Percentiles rank a stretch among this genome's conserved stretches.
Evolutionary conservation across 2,113 vertebrate genomes (phyloP).

Genomic region (Chauna torquata): DNA sequence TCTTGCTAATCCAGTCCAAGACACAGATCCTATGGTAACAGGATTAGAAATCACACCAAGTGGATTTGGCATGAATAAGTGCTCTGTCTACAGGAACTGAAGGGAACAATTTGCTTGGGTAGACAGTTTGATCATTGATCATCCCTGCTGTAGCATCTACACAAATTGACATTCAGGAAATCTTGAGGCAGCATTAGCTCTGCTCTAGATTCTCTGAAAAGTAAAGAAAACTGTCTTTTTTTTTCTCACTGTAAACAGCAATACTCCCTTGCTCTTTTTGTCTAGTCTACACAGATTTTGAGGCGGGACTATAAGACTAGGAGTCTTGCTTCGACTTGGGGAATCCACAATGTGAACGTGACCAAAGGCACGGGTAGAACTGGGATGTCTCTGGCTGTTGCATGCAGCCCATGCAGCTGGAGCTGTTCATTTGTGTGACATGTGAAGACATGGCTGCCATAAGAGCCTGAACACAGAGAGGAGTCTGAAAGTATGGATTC

Average conservation of each 20-base stretch:
- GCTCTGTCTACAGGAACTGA: background rate
- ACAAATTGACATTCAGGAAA: background rate
- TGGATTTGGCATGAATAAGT: background rate
- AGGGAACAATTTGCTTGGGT: background rate
- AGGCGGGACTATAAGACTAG: background rate
- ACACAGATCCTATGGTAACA: background rate
- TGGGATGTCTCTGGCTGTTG: fast-evolving
- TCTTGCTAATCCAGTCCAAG: background rate
- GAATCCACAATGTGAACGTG: background rate
- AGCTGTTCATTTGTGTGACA: background rate
- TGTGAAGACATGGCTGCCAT: fast-evolving
- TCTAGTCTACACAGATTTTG: fast-evolving
- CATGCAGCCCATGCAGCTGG: background rate
- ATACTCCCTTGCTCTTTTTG: background rate
- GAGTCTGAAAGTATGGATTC: background rate
- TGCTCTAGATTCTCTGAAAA: background rate
- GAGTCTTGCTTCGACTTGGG: background rate
- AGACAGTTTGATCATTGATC: background rate
- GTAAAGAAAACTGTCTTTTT: background rate
- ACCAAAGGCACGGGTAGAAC: background rate
- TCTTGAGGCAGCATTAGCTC: background rate
- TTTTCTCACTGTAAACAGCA: background rate
- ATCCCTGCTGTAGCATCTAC: background rate
- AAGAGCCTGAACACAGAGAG: background rate
- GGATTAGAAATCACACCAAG: background rate